Percentiles rank a stretch among this genome's conserved stretches.
phyloP scores from a whole-genome alignment of 92 coral and sea anemone genomes.

The Phenganax marumi region DNA sequence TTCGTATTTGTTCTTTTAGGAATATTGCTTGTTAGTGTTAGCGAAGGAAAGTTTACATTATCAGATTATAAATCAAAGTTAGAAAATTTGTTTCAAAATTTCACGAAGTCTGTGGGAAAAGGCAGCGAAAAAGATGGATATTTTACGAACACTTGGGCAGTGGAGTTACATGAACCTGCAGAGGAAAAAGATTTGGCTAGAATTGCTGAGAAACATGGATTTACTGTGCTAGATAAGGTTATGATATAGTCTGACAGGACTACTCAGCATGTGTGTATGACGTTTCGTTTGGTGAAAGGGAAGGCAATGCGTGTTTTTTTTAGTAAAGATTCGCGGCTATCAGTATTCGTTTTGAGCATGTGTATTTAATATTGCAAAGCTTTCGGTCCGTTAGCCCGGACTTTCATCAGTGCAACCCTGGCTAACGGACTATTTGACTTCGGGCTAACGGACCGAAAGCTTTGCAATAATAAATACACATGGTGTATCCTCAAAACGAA shows the following conservation, averaged over 20 bases:
- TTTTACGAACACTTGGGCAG: slow-evolving; percentile 99
- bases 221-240: slow-evolving; percentile 89
- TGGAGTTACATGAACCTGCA: slow-evolving; percentile 79
- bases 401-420: too few relatives aligned
- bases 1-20: slow-evolving; percentile 3
- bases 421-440: too few relatives aligned
- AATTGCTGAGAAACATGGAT: slow-evolving; percentile 85
- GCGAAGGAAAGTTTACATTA: not conserved
- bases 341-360: too few relatives aligned
- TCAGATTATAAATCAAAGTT: slow-evolving; percentile 28
- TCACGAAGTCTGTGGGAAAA: slow-evolving; percentile 18
- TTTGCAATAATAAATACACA: too few relatives aligned
- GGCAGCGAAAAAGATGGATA: slow-evolving; percentile 75
- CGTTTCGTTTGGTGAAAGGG: not conserved
- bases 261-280: not conserved
- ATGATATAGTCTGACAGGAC: slow-evolving; percentile 28
- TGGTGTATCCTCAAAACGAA: too few relatives aligned
- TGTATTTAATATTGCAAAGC: too few relatives aligned
- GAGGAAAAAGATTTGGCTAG: slow-evolving; percentile 68
- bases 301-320: too few relatives aligned
- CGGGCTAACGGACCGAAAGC: too few relatives aligned
- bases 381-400: too few relatives aligned
- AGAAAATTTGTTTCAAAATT: slow-evolving; percentile 26
- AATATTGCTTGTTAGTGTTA: not conserved
- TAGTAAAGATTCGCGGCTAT: too few relatives aligned